phyloP scores from a whole-genome alignment of 1,140 invertebrate genomes.

The Acromyrmex echinatior region DNA sequence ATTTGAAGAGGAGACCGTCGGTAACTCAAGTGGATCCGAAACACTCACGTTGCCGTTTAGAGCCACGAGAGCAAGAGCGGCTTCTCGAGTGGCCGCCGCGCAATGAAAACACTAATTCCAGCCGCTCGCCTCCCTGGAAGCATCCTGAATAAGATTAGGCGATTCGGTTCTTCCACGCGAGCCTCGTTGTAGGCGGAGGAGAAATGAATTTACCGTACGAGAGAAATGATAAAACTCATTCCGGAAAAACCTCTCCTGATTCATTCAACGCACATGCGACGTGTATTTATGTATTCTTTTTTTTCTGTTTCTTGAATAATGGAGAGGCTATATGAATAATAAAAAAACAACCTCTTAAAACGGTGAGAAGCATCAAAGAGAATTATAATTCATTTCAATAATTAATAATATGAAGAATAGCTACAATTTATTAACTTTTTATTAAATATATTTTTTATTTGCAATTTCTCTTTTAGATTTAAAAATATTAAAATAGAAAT shows the following conservation, averaged over 20 bases:
- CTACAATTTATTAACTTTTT: background rate
- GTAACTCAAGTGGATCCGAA: constrained; percentile 71
- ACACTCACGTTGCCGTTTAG: constrained; percentile 56
- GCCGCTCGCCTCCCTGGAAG: constrained; percentile 56
- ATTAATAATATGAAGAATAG: background rate
- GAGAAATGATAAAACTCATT: constrained; percentile 30
- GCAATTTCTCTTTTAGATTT: background rate
- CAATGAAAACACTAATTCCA: constrained; percentile 84
- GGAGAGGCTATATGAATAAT: background rate
- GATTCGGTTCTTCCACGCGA: constrained; percentile 38
- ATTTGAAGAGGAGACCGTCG: constrained; percentile 64
- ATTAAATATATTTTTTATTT: background rate
- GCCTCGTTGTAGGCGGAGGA: constrained; percentile 15
- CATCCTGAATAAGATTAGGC: constrained; percentile 56
- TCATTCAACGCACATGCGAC: constrained; percentile 8
- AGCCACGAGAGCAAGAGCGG: constrained; percentile 60
- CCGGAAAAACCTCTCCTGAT: constrained; percentile 19
- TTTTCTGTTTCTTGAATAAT: background rate
- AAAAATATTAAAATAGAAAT: background rate
- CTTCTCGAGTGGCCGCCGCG: constrained; percentile 78
- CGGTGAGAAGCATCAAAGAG: background rate
- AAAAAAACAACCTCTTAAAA: background rate
- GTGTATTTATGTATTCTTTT: constrained; percentile 36
- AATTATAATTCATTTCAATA: background rate
- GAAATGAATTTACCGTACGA: constrained; percentile 39